Evolutionary conservation across 2,113 vertebrate species (phyloP).

Genomic region (Leuciscus idus): DNA sequence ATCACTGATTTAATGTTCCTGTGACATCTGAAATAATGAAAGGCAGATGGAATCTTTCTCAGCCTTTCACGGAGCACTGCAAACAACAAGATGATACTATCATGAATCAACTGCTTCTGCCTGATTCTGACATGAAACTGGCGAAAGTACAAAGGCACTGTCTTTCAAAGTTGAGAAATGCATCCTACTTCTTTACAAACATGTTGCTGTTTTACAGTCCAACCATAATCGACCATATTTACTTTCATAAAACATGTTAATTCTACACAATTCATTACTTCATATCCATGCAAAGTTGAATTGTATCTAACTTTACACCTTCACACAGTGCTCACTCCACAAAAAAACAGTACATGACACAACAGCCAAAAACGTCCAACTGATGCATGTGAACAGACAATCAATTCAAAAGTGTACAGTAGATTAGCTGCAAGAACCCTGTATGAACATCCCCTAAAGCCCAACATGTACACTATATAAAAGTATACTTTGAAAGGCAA

Average conservation of each 20-base stretch:
- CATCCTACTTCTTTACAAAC: slow-evolving; percentile 24
- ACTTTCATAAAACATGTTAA: not conserved
- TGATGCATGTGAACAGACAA: not conserved
- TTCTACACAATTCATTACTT: not conserved
- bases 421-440: not conserved
- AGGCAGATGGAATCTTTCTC: not conserved
- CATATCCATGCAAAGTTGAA: not conserved
- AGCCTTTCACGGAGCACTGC: not conserved
- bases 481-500: not conserved
- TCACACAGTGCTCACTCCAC: too few relatives aligned
- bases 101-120: not conserved
- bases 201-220: not conserved
- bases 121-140: not conserved
- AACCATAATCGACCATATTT: not conserved
- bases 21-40: not conserved
- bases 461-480: not conserved
- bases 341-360: too few relatives aligned
- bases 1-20: not conserved
- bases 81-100: not conserved
- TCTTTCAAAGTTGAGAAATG: not conserved
- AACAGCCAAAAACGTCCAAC: not conserved
- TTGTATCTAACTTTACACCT: too few relatives aligned
- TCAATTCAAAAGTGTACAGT: slow-evolving; percentile 7
- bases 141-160: not conserved
- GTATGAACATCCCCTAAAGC: not conserved